Evolutionary conservation across 1,140 invertebrate species (phyloP).

Genomic region (Prorops nasuta): DNA sequence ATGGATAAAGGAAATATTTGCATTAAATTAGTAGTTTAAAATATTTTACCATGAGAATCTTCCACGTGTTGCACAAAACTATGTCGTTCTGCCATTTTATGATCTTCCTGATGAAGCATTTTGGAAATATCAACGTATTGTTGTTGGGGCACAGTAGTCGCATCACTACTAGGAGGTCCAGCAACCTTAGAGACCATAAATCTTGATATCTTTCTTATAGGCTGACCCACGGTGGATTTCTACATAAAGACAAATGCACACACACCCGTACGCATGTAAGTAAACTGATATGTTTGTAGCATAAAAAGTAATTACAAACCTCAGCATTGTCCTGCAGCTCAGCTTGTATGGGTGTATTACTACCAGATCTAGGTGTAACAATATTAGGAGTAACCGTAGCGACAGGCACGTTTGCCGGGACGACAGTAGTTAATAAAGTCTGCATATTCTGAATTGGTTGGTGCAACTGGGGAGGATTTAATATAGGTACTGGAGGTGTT

Average conservation of each 20-base stretch:
- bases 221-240: constrained; percentile 32
- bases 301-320: constrained; percentile 21
- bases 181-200: constrained; percentile 59
- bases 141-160: constrained; percentile 27
- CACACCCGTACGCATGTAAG: too few species aligned
- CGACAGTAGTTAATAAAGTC: constrained; percentile 35
- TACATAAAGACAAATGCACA: too few species aligned
- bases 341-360: constrained; percentile 33
- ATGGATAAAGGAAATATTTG: not conserved
- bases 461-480: constrained; percentile 25
- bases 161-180: constrained; percentile 37
- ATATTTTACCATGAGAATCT: constrained; percentile 34
- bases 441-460: constrained; percentile 24
- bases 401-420: constrained; percentile 34
- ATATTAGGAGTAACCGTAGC: constrained; percentile 37
- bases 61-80: constrained; percentile 28
- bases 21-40: not conserved
- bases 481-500: constrained; percentile 35
- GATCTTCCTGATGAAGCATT: constrained; percentile 30
- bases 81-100: constrained; percentile 22
- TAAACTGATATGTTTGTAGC: constrained; percentile 10
- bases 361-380: constrained; percentile 31
- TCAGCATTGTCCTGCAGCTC: constrained; percentile 43
- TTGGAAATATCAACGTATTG: constrained; percentile 17
- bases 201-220: constrained; percentile 54